Evolutionary conservation across 2,797 vertebrate species (phyloP), one percentile per base, ranked within the genome.

Genomic region (Halcyon leucocephala): DNA sequence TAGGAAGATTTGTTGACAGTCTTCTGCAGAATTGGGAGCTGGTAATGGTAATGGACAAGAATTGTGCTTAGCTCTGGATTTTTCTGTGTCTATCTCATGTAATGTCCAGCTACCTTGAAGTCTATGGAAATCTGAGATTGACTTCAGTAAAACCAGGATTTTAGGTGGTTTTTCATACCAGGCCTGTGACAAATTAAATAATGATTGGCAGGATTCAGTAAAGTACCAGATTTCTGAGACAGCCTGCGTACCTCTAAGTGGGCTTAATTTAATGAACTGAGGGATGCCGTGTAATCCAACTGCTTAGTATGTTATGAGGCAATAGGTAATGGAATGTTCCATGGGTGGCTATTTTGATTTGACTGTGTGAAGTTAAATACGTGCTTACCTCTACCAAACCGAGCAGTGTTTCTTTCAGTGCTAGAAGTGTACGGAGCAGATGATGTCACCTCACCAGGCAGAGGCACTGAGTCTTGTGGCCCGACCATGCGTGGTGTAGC

Each of bases 341-440:
- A 87, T 18, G 64, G 69, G 91, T 92, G 77, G 58, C 57, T 90
- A 33, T 89, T 96, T 90, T 82, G 77, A 82, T 95, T 93, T 96
- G 89, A 41, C 57, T 83, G 81, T 0, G 0, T 87, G 78, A 88
- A 83, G 80, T 86, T 80, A 82, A 84, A 52, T 46, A 73, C 0
- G 0, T 66, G 48, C 41, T 95, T 61, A 29, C 49, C 25, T 49
- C 48, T 46, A 52, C 33, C 41, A 41, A 64, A 37, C 41, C 0
- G 3, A 69, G 49, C 21, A 3, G 57, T 7, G 48, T 80, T 93
- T 74, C 49, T 85, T 61, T 71, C n/a, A 0, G 21, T 16, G 7
- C 64, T 57, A 6, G 55, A 60, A 66, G 42, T 33, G 57, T 48
- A 4, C 51, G 49, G 79, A 86, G 28, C 33, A 69, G 58, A 62